These are phyloP conservation scores for Thereva unica DNA, from an alignment of 2,888 invertebrate species.

Conservation along the genomic window DNA sequence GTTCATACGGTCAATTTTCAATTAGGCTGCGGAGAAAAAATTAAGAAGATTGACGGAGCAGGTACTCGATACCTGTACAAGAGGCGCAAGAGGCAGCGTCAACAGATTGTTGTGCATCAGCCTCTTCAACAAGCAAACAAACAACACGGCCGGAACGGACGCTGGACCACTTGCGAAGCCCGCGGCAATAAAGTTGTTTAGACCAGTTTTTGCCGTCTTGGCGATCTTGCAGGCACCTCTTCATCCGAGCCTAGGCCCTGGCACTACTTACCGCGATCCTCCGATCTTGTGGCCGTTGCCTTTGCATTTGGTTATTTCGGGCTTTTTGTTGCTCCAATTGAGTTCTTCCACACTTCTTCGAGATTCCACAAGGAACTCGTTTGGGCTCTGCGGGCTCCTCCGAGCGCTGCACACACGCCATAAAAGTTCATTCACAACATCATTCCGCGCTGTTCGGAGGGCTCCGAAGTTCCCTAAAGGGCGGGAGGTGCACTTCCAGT, in stretches of 20 bases:
- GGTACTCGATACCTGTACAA: background rate
- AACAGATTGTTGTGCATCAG: constrained; percentile 5
- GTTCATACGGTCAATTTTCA: constrained; percentile 17
- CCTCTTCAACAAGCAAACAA: background rate
- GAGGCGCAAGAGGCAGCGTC: background rate
- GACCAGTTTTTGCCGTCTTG: constrained; percentile 9
- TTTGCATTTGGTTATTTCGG: constrained; percentile 1
- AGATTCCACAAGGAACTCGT: background rate
- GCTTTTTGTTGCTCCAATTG: constrained; percentile 13
- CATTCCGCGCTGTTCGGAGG: no score
- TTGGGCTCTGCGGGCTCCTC: background rate
- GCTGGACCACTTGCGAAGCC: background rate
- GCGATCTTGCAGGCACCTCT: constrained; percentile 8
- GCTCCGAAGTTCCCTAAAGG: background rate
- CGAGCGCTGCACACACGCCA: constrained; percentile 8
- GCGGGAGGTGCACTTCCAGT: background rate
- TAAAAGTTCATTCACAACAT: constrained; percentile 18
- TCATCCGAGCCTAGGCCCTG: background rate
- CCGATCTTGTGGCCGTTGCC: constrained; percentile 1
- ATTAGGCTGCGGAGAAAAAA: constrained; percentile 5
- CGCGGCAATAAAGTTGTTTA: constrained; percentile 14
- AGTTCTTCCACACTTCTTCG: constrained; percentile 15
- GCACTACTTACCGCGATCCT: background rate
- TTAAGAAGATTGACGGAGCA: background rate
- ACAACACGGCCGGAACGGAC: background rate